Conservation (phyloP, 2,113 vertebrate species). For the Chionomys nivalis region DNA sequence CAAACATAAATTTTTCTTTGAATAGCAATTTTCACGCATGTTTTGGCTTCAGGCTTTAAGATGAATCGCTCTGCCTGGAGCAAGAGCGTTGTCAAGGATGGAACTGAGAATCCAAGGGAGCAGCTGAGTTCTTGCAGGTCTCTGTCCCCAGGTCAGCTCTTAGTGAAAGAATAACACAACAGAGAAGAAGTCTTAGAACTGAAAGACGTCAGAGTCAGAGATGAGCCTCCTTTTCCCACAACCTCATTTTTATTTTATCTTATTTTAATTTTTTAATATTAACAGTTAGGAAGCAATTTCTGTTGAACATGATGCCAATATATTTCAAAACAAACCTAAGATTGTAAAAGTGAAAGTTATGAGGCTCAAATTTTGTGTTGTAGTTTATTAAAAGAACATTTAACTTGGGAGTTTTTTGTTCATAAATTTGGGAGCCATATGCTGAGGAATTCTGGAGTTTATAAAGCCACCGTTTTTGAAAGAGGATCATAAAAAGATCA, state of each 20-base stretch:
- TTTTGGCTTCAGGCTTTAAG: constrained; percentile 52
- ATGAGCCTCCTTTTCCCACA: neutral
- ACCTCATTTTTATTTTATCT: neutral
- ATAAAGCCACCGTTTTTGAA: neutral
- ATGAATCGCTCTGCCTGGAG: constrained; percentile 68
- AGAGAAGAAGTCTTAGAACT: neutral
- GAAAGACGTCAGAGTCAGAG: neutral
- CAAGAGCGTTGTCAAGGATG: constrained; percentile 54
- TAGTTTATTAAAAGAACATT: neutral
- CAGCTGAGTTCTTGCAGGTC: neutral
- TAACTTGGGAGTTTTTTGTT: neutral
- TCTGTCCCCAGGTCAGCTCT: neutral
- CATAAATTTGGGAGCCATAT: neutral
- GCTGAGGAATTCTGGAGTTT: neutral
- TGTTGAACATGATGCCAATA: neutral
- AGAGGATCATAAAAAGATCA: neutral
- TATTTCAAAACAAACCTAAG: neutral
- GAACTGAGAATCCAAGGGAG: neutral
- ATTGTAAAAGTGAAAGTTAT: neutral
- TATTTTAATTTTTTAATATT: neutral
- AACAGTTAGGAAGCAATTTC: neutral
- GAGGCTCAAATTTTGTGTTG: neutral
- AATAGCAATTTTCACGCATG: constrained; percentile 13
- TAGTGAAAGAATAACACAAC: neutral
- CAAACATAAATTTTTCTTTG: constrained; percentile 51